A percentile compares a stretch with the other conserved stretches of the same genome.
Conservation (phyloP, 2,888 invertebrate genomes). For the Gymnoscelis rufifasciata region DNA sequence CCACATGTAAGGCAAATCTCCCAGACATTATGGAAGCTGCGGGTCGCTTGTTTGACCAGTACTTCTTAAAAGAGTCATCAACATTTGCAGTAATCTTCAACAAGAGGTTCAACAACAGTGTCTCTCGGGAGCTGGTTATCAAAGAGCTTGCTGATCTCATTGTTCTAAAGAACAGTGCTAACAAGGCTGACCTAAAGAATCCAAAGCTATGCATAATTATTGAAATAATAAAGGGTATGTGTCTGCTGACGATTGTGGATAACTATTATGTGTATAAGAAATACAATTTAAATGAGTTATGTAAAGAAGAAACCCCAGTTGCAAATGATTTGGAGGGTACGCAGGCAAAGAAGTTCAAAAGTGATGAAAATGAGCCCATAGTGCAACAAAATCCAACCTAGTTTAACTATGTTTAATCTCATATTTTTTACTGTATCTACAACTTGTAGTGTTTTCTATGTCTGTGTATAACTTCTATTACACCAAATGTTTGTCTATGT, state of each 20-base stretch:
- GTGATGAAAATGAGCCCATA: conserved; percentile 38
- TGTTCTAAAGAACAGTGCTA: conserved; percentile 82
- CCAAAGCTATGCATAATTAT: conserved; percentile 89
- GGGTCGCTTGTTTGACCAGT: conserved; percentile 83
- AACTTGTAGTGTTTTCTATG: conserved; percentile 44
- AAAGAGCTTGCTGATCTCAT: conserved; percentile 86
- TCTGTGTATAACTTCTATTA: conserved; percentile 63
- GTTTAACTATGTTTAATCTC: conserved; percentile 40
- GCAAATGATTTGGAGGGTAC: conserved; percentile 52
- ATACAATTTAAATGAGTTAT: conserved; percentile 88
- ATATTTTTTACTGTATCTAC: conserved; percentile 40
- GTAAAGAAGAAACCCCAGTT: conserved; percentile 60
- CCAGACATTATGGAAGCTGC: conserved; percentile 86
- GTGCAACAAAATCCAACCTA: conserved; percentile 44
- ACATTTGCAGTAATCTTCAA: conserved; percentile 89
- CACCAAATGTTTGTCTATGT: conserved; percentile 58
- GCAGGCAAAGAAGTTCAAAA: conserved; percentile 68
- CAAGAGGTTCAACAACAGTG: conserved; percentile 86
- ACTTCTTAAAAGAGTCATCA: conserved; percentile 84
- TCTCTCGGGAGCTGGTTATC: conserved; percentile 85
- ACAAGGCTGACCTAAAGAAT: conserved; percentile 88
- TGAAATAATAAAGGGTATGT: conserved; percentile 89
- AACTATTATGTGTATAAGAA: conserved; percentile 89
- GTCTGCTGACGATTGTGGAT: conserved; percentile 88
- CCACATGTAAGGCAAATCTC: conserved; percentile 87